A percentile compares a stretch with the other conserved stretches of the same genome.
Conservation (phyloP, 2,113 vertebrate genomes). For the Alligator sinensis region DNA sequence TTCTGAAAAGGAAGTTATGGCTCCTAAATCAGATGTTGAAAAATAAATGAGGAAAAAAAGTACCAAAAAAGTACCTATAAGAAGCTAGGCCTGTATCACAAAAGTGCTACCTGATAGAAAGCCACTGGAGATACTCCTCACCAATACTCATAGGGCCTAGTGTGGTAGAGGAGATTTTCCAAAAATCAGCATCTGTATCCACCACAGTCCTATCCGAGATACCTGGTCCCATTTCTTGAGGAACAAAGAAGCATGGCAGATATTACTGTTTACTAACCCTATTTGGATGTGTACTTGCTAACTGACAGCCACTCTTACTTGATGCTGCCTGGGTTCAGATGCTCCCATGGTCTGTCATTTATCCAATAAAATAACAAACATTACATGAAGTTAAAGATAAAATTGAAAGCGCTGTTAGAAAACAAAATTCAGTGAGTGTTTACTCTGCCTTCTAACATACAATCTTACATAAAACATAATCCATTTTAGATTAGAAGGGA, state of each 20-base stretch:
- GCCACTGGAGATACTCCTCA: rapidly evolving
- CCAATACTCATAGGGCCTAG: not conserved
- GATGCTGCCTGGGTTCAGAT: not conserved
- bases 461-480: not conserved
- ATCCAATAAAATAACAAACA: not conserved
- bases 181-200: rapidly evolving
- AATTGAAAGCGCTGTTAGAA: not conserved
- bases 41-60: no score
- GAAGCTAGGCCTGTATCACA: no score
- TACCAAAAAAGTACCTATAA: no score
- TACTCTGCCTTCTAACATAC: not conserved
- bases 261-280: not conserved
- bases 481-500: not conserved
- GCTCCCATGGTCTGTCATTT: not conserved
- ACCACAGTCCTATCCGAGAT: rapidly evolving
- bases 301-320: not conserved
- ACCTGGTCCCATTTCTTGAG: not conserved
- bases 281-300: not conserved
- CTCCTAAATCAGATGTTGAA: no score
- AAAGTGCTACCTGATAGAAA: rapidly evolving
- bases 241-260: rapidly evolving
- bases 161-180: rapidly evolving
- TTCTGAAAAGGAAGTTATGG: no score
- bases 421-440: not conserved
- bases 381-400: not conserved